Percentiles rank a stretch among this genome's conserved stretches.
phyloP scores from a whole-genome alignment of 2,797 vertebrate genomes.

The Cetoscarus ocellatus region DNA sequence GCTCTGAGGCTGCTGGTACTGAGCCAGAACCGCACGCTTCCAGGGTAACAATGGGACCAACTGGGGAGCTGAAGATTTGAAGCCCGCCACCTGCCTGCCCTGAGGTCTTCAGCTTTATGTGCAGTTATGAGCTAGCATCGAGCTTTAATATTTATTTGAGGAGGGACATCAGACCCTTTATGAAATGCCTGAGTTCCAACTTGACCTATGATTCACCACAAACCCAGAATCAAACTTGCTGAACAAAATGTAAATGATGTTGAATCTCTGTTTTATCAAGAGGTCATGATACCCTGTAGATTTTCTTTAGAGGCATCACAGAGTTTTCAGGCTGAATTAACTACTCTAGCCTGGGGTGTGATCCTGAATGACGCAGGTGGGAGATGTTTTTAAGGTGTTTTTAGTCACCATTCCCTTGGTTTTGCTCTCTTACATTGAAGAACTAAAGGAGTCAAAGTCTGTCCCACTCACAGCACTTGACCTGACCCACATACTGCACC shows the following conservation, averaged over 20 bases:
- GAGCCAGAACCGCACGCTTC: constrained; percentile 26
- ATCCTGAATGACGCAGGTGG: background rate
- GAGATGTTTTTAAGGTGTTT: constrained; percentile 5
- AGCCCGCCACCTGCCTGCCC: constrained; percentile 10
- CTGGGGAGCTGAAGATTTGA: background rate
- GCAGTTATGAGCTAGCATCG: constrained; percentile 28
- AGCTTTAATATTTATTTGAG: no score
- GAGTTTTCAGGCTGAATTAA: background rate
- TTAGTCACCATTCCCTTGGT: background rate
- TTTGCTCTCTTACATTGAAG: constrained; percentile 21
- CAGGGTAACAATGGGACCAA: constrained; percentile 18
- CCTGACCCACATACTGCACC: constrained; percentile 50
- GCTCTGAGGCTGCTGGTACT: constrained; percentile 24
- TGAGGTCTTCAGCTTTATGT: constrained; percentile 20
- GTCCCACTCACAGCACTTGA: background rate
- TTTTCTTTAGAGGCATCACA: background rate
- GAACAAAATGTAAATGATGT: no score
- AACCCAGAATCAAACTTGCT: no score
- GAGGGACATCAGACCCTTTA: no score
- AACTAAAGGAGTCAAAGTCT: constrained; percentile 15
- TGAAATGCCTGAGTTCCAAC: no score
- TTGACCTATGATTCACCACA: no score
- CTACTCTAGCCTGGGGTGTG: background rate
- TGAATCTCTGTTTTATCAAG: no score
- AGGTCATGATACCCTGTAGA: background rate